phyloP scores from a whole-genome alignment of 2,888 invertebrate species.

The Ophion slaviceki region DNA sequence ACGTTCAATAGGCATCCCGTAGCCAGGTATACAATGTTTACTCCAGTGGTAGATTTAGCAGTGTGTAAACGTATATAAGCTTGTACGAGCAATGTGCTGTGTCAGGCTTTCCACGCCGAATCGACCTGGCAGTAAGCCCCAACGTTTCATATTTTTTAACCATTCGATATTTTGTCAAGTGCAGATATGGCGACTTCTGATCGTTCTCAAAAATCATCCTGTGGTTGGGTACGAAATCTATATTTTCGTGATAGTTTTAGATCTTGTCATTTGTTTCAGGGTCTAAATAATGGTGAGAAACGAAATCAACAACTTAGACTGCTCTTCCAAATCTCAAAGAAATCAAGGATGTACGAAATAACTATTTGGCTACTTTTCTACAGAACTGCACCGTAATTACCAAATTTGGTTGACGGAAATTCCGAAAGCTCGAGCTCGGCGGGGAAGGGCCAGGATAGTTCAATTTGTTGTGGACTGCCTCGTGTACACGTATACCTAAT shows the following conservation, averaged over 20 bases:
- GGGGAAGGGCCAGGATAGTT: too few relatives aligned
- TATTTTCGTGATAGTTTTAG: too few relatives aligned
- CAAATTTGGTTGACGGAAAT: neutral
- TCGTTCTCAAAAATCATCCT: too few relatives aligned
- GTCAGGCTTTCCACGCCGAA: neutral
- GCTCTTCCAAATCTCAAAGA: too few relatives aligned
- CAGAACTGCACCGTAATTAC: too few relatives aligned
- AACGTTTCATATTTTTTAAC: neutral
- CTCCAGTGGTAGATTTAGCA: slow-evolving; percentile 46
- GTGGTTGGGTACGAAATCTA: too few relatives aligned
- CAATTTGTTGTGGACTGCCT: neutral
- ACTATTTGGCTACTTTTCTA: too few relatives aligned
- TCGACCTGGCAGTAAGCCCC: neutral
- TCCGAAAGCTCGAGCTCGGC: too few relatives aligned
- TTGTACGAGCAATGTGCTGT: neutral
- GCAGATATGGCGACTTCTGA: neutral
- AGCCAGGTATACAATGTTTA: slow-evolving; percentile 59
- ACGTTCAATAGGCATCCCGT: slow-evolving; percentile 52
- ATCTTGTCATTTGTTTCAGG: too few relatives aligned
- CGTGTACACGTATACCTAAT: neutral
- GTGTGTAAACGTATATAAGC: neutral
- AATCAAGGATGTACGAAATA: too few relatives aligned
- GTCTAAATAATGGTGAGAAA: too few relatives aligned
- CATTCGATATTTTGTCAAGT: neutral
- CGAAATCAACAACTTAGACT: too few relatives aligned